Evolutionary conservation across 1,140 invertebrate genomes (phyloP), one percentile per base, ranked within the genome.

Genomic region (Magallana gigas): DNA sequence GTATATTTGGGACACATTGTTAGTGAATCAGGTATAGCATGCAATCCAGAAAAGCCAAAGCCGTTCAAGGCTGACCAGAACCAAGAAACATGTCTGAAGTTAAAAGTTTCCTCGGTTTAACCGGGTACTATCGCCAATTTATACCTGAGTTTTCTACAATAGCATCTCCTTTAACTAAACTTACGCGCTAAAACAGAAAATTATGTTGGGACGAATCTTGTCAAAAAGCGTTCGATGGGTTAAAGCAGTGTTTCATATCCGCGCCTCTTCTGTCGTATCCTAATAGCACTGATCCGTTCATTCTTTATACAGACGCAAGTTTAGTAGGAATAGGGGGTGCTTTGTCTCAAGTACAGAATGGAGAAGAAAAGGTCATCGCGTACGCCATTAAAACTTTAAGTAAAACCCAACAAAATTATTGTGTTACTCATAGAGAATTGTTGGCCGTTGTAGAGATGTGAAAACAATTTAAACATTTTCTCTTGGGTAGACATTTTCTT

Each of bases 31-130:
- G 92, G 89, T n/a, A 76, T 92, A 16, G 16, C 59, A 16, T 62
- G 88, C 2, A 86, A 92, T 85, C 87, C 84, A 18, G 80, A 85
- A 1, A 94, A 94, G 85, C 91, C 87, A 88, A 57, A 9, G 56
- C 76, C 9, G 85, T 94, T 29, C 29, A 83, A 16, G 71, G 90
- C 11, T 91, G 84, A 58, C 91, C 91, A n/a, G 9, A 12, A 57
- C 58, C 83, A 14, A 23, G 23, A 23, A 23, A 23, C 23, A 23
- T 23, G 23, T 23, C 56, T 12, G 56, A 82, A 71, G 57, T 87
- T 60, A 60, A 68, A 18, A 29, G 23, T 36, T 81, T 81, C 56
- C 48, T 81, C 0, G 76, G 76, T n/a, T 57, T 81, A 12, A 57
- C 23, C 9, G 76, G 76, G 29, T 81, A 81, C 29, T 81, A 81